Evolutionary conservation across 2,113 vertebrate genomes (phyloP).

Genomic region (Halichoeres trimaculatus): DNA sequence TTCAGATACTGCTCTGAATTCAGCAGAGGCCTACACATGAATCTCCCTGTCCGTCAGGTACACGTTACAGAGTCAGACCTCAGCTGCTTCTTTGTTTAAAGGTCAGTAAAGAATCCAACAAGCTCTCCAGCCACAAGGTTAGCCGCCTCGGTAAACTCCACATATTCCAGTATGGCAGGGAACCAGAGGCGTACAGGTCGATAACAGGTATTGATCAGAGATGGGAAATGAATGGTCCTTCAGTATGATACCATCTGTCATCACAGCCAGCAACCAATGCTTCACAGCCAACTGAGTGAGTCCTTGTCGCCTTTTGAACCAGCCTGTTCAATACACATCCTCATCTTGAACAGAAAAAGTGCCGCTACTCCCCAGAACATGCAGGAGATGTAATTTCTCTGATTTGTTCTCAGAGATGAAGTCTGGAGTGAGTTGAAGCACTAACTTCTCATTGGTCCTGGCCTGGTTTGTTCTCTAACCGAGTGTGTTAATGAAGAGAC

Average conservation of each 20-base stretch:
- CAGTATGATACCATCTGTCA: slow-evolving; percentile 53
- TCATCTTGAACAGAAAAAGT: neutral
- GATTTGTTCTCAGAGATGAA: neutral
- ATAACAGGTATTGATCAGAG: slow-evolving; percentile 61
- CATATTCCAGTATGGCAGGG: neutral
- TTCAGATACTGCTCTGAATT: too few relatives aligned
- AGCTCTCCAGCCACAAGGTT: neutral
- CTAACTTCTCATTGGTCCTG: neutral
- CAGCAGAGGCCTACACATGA: neutral
- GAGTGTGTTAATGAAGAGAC: slow-evolving; percentile 10
- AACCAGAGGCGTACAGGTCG: slow-evolving; percentile 30
- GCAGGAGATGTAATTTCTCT: neutral
- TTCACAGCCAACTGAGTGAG: neutral
- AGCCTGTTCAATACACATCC: neutral
- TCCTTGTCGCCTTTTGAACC: slow-evolving; percentile 1
- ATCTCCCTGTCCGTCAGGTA: neutral
- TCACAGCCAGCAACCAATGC: slow-evolving; percentile 26
- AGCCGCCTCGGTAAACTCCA: neutral
- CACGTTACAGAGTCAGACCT: slow-evolving; percentile 3
- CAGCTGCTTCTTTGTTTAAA: slow-evolving; percentile 7
- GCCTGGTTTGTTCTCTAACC: slow-evolving; percentile 11
- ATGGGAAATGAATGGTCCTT: slow-evolving; percentile 51
- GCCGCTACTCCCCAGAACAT: neutral
- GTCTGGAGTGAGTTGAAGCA: neutral
- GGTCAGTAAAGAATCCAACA: slow-evolving; percentile 32